These are phyloP conservation scores for Adineta ricciae DNA, from an alignment of 2,888 invertebrate species.

Conservation along the genomic window DNA sequence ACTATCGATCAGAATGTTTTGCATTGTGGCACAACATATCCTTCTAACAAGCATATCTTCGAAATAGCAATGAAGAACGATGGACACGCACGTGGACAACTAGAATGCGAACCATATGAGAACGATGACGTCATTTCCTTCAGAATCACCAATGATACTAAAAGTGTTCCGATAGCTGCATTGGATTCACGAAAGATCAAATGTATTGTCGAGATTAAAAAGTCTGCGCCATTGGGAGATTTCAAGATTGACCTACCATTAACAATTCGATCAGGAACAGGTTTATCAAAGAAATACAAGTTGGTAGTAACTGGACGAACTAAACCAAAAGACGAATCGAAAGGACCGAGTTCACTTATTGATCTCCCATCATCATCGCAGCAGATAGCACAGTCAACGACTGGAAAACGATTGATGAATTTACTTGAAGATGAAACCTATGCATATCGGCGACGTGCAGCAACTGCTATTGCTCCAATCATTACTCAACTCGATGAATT, in stretches of 20 bases:
- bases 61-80: neutral
- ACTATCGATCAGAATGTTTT: neutral
- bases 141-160: neutral
- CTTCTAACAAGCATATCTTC: too few species aligned
- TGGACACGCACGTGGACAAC: neutral
- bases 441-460: neutral
- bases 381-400: neutral
- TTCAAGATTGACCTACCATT: neutral
- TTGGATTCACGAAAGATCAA: neutral
- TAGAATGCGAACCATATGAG: neutral
- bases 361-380: neutral
- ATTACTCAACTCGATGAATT: neutral
- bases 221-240: neutral
- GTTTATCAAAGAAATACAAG: neutral
- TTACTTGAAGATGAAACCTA: neutral
- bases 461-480: neutral
- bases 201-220: neutral
- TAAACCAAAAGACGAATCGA: neutral
- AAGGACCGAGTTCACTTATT: neutral
- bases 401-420: neutral
- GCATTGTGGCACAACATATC: neutral
- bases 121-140: neutral
- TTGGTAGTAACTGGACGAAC: neutral
- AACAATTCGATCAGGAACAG: neutral
- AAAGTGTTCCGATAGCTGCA: neutral